Conservation (phyloP, 2,113 vertebrate species). For the Phaethon lepturus region DNA sequence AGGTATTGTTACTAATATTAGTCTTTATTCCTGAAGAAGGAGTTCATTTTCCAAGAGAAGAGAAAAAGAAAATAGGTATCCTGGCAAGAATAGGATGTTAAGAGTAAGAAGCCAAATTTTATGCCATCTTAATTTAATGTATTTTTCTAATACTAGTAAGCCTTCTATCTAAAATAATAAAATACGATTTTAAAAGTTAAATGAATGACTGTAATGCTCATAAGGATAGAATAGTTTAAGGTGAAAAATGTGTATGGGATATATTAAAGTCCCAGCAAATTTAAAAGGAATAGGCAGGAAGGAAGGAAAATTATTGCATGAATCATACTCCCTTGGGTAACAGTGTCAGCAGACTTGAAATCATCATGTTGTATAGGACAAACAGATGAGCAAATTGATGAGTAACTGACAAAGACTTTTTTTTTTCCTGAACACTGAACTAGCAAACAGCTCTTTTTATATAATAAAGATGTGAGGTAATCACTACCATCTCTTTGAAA, state of each 20-base stretch:
- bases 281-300: conserved; percentile 61
- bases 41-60: not conserved
- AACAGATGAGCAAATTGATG: conserved; percentile 74
- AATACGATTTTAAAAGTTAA: not conserved
- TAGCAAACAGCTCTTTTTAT: conserved; percentile 49
- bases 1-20: not conserved
- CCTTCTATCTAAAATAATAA: not conserved
- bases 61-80: not conserved
- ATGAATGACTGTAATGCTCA: not conserved
- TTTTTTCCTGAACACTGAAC: conserved; percentile 29
- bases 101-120: not conserved
- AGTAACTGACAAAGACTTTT: conserved; percentile 67
- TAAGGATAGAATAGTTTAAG: conserved; percentile 6
- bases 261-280: conserved; percentile 33
- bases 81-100: not conserved
- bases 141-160: not conserved
- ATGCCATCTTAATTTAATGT: not conserved
- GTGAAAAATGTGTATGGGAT: conserved; percentile 38
- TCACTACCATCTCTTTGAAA: conserved; percentile 29
- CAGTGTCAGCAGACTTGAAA: conserved; percentile 70
- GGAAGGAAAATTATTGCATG: conserved; percentile 65
- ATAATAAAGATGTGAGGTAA: conserved; percentile 61
- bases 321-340: conserved; percentile 69
- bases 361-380: conserved; percentile 67
- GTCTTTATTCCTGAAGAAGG: not conserved